Conservation (phyloP, 2,797 vertebrate species). For the Pelobates cultripes region DNA sequence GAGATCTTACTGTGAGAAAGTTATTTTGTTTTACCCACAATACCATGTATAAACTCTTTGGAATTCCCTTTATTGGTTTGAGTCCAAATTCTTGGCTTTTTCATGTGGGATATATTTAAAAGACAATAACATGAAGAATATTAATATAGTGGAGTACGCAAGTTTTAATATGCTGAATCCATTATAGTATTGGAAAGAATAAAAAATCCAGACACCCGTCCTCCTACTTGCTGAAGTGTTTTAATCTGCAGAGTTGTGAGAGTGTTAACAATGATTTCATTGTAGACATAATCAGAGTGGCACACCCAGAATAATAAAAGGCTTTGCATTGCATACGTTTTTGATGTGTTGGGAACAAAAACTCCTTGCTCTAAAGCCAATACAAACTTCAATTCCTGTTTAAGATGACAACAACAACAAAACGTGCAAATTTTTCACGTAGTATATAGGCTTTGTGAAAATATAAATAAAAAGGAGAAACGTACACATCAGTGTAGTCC, state of each 20-base stretch:
- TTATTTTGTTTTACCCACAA: no score
- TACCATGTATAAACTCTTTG: no score
- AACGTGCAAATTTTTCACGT: no score
- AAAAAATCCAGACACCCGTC: conserved; percentile 31
- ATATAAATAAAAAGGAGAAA: no score
- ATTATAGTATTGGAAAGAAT: not conserved
- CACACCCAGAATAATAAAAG: conserved; percentile 49
- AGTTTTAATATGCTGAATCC: not conserved
- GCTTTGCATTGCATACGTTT: conserved; percentile 30
- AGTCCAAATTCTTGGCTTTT: not conserved
- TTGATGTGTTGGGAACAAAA: conserved; percentile 40
- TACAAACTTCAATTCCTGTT: conserved; percentile 21
- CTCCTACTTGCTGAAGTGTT: conserved; percentile 36
- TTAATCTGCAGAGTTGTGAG: conserved; percentile 35
- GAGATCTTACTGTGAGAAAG: no score
- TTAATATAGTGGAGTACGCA: not conserved
- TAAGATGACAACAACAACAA: not conserved
- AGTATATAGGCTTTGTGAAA: no score
- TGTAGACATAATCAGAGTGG: conserved; percentile 18
- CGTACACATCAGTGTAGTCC: no score
- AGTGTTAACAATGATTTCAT: conserved; percentile 42
- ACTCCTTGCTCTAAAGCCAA: conserved; percentile 39
- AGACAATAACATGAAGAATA: not conserved
- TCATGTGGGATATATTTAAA: not conserved
- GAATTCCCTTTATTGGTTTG: no score